Evolutionary conservation across 2,888 invertebrate species (phyloP), one percentile per base, ranked within the genome.

Genomic region (Chalcosyrphus nemorum): DNA sequence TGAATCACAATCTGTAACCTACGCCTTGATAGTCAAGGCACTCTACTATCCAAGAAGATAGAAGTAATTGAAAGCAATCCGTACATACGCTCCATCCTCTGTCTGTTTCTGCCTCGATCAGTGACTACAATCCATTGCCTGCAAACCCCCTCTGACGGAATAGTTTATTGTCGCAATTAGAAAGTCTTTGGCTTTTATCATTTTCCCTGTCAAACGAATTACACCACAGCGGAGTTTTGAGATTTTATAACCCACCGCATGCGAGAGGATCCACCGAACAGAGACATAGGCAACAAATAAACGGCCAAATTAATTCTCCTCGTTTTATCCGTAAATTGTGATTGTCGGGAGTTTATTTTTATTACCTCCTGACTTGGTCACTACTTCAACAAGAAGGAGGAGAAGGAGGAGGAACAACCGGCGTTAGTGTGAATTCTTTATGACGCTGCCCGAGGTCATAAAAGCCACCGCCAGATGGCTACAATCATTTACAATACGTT

Each of bases 111-210:
- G n/a, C n/a, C n/a, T n/a, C n/a, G n/a, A n/a, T n/a, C 19, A 4
- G 5, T 17, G 6, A 21, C 24, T 9, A 15, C 43, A 15, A 4
- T 13, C 27, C 43, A 7, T 5, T 19, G 1, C 21, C 24, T 6
- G 1, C 38, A 32, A 57, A 57, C n/a, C 15, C 7, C 27, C 5
- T 17, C 38, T 13, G 4, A n/a, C 9, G 3, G 47, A 24, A 41
- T 61, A 61, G 27, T 72, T 72, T 72, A 72, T 45, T 61, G 59
- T 19, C 24, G 59, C 71, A 71, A 50, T 71, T 41, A 50, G 59
- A 29, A 59, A 61, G 50, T 38, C 71, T 72, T 50, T 72, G 71
- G 61, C 71, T 72, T 52, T 72, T 71, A 61, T 72, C 47, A 38
- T 41, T 70, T 72, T 70, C 38, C 52, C 38, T 72, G 71, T 61